Evolutionary conservation across 2,888 invertebrate genomes (phyloP).

Genomic region (Tipula unca): DNA sequence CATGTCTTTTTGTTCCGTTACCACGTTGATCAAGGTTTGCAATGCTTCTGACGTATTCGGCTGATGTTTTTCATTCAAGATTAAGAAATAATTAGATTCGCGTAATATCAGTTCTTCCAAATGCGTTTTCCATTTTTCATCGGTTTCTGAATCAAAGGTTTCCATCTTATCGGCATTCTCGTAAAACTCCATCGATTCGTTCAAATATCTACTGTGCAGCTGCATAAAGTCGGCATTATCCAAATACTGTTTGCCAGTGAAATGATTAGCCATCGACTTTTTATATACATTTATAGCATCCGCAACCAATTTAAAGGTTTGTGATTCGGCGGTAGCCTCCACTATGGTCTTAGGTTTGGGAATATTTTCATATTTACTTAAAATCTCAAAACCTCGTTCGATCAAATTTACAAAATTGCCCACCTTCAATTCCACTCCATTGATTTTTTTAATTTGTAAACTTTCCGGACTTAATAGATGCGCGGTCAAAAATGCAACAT

Average conservation of each 20-base stretch:
- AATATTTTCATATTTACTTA: slow-evolving; percentile 20
- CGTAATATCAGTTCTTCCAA: neutral
- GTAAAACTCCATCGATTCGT: neutral
- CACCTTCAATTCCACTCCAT: slow-evolving; percentile 15
- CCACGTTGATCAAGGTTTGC: neutral
- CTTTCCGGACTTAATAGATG: slow-evolving; percentile 16
- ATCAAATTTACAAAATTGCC: slow-evolving; percentile 19
- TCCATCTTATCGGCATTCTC: neutral
- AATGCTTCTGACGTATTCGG: neutral
- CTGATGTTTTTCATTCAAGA: neutral
- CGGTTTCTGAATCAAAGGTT: neutral
- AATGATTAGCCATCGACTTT: neutral
- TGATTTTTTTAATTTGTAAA: slow-evolving; percentile 20
- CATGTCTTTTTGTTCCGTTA: neutral
- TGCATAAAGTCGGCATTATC: neutral
- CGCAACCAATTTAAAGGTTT: neutral
- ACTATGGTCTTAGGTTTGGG: slow-evolving; percentile 22
- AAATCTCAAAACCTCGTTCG: slow-evolving; percentile 17
- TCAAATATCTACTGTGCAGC: neutral
- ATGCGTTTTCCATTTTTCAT: neutral
- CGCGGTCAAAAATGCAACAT: neutral
- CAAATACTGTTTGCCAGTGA: neutral
- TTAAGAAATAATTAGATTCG: neutral
- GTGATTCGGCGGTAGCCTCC: neutral
- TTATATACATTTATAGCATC: neutral